Percentiles rank a stretch among this genome's conserved stretches.
Evolutionary conservation across 2,797 vertebrate genomes (phyloP).

Genomic region (Pangasius djambal): DNA sequence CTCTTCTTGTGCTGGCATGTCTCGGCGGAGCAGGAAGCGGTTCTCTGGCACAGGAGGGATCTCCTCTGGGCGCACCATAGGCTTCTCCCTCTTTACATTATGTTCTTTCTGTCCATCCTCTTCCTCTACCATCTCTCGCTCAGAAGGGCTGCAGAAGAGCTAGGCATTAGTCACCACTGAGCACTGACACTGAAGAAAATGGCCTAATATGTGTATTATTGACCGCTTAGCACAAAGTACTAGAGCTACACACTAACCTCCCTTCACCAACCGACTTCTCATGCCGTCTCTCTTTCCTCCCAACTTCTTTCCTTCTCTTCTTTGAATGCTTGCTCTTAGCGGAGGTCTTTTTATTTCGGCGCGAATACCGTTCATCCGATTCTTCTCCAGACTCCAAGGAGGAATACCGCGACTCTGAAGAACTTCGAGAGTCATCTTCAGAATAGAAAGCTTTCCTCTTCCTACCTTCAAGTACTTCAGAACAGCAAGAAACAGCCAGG

Average conservation of each 20-base stretch:
- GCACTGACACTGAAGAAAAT: neutral
- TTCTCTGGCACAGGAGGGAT: constrained; percentile 98
- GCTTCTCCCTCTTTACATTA: constrained; percentile 87
- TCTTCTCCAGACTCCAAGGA: constrained; percentile 83
- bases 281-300: constrained; percentile 67
- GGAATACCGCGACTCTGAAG: constrained; percentile 74
- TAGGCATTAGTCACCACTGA: neutral
- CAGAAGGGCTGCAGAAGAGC: constrained; percentile 69
- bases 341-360: constrained; percentile 78
- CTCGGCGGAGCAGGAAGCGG: constrained; percentile 91
- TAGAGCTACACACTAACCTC: constrained; percentile 69
- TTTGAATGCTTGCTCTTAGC: constrained; percentile 81
- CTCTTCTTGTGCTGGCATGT: constrained; percentile 78
- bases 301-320: constrained; percentile 78
- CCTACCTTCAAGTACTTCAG: constrained; percentile 83
- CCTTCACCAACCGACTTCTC: constrained; percentile 66
- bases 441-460: constrained; percentile 79
- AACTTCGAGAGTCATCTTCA: constrained; percentile 80
- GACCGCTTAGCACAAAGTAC: neutral
- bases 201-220: neutral
- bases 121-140: constrained; percentile 69
- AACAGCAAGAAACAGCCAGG: constrained; percentile 15
- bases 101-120: constrained; percentile 77
- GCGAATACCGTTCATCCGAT: constrained; percentile 70
- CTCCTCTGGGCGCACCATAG: constrained; percentile 92